Evolutionary conservation across 2,113 vertebrate species (phyloP).

Genomic region (Misgurnus mizolepis): DNA sequence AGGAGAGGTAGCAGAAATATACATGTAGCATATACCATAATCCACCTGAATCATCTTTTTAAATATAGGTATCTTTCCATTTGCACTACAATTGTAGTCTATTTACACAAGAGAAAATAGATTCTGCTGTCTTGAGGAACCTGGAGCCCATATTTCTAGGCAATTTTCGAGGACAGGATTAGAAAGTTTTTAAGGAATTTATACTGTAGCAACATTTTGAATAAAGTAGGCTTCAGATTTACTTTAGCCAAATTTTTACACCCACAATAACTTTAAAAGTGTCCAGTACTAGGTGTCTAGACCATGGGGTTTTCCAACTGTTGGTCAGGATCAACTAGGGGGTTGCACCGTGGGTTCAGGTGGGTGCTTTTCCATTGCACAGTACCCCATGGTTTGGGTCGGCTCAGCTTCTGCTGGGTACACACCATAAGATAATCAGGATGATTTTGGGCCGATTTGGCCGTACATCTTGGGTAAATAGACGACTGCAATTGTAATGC

Average conservation of each 20-base stretch:
- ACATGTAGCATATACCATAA: background rate
- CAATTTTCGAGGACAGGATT: background rate
- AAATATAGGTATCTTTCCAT: background rate
- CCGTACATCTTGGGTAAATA: too few species aligned
- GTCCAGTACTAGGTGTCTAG: background rate
- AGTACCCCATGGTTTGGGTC: too few species aligned
- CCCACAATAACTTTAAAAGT: background rate
- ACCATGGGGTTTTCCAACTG: background rate
- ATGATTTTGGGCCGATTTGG: too few species aligned
- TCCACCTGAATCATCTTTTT: background rate
- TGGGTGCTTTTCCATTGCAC: too few species aligned
- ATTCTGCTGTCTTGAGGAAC: background rate
- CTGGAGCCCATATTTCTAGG: background rate
- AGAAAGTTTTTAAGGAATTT: slow-evolving; percentile 5
- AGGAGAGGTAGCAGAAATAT: background rate
- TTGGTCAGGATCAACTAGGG: too few species aligned
- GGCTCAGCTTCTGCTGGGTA: too few species aligned
- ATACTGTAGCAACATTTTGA: slow-evolving; percentile 14
- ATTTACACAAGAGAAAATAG: background rate
- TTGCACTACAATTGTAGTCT: slow-evolving; percentile 2
- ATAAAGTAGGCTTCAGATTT: background rate
- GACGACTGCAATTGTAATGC: too few species aligned
- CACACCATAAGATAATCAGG: too few species aligned
- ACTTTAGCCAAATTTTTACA: background rate
- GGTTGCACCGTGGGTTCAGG: too few species aligned